Conservation (phyloP, 2,888 invertebrate genomes). For the Dolichomitus sp. region DNA sequence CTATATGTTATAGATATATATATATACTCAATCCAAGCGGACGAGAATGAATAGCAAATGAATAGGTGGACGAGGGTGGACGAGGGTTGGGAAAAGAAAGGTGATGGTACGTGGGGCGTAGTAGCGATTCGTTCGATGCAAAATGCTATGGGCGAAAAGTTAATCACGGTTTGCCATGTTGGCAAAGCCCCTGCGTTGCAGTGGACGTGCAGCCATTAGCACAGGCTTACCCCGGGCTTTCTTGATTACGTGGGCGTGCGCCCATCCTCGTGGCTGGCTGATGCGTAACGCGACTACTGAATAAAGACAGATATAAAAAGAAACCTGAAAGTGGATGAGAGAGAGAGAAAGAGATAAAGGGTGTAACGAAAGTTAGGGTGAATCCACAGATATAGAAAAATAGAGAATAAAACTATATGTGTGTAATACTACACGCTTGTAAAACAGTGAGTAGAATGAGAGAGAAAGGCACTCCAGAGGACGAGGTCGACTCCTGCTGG, state of each 20-base stretch:
- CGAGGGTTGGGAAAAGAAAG: slow-evolving; percentile 43
- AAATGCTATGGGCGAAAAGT: slow-evolving; percentile 84
- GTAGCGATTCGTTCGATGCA: slow-evolving; percentile 65
- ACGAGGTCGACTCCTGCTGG: slow-evolving; percentile 26
- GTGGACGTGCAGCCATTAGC: slow-evolving; percentile 57
- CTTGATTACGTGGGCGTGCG: slow-evolving; percentile 86
- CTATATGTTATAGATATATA: slow-evolving; percentile 34
- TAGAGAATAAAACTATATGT: slow-evolving; percentile 29
- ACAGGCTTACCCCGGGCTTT: slow-evolving; percentile 74
- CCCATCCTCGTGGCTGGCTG: slow-evolving; percentile 71
- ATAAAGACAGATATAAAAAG: slow-evolving; percentile 14
- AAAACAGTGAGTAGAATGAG: slow-evolving; percentile 60
- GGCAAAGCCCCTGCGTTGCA: slow-evolving; percentile 73
- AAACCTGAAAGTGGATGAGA: slow-evolving; percentile 6
- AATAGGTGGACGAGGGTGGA: slow-evolving; percentile 74
- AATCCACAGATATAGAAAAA: slow-evolving; percentile 18
- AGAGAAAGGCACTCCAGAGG: neutral
- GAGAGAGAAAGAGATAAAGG: slow-evolving; percentile 11
- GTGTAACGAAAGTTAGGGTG: slow-evolving; percentile 37
- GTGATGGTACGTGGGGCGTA: slow-evolving; percentile 67
- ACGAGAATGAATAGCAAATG: slow-evolving; percentile 86
- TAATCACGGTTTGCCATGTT: slow-evolving; percentile 86
- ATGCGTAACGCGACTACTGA: slow-evolving; percentile 11
- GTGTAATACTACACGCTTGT: slow-evolving; percentile 53
- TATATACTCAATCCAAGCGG: slow-evolving; percentile 82